Evolutionary conservation across 1,140 invertebrate species (phyloP).

Genomic region (Psilanteris sp.): DNA sequence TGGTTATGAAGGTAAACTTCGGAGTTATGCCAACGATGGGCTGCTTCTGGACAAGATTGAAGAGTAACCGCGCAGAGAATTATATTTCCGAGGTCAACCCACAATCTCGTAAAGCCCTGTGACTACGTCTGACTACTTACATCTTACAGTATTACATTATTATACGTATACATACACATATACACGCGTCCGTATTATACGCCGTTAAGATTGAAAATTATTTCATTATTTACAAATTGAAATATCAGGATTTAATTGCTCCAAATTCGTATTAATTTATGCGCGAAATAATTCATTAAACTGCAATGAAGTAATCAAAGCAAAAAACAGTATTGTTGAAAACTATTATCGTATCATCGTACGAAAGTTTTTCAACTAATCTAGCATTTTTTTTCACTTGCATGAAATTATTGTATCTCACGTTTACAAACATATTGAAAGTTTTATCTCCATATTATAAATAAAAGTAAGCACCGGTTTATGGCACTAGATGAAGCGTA

Average conservation of each 20-base stretch:
- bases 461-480: constrained; percentile 58
- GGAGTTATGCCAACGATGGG: constrained; percentile 72
- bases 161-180: constrained; percentile 34
- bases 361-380: constrained; percentile 60
- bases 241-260: constrained; percentile 17
- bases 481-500: constrained; percentile 53
- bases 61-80: constrained; percentile 72
- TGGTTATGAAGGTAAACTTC: constrained; percentile 70
- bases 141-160: constrained; percentile 41
- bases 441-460: constrained; percentile 65
- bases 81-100: constrained; percentile 75
- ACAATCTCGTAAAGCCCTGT: constrained; percentile 66
- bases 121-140: constrained; percentile 47
- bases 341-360: constrained; percentile 48
- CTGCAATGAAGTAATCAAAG: too few species aligned
- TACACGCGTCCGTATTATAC: too few species aligned
- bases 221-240: constrained; percentile 22
- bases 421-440: constrained; percentile 58
- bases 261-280: too few species aligned
- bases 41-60: constrained; percentile 74
- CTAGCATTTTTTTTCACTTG: constrained; percentile 59
- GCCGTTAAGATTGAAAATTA: constrained; percentile 21
- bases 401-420: constrained; percentile 42
- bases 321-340: too few species aligned
- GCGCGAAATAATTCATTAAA: constrained; percentile 30